These are phyloP conservation scores for Xanthorhoe spadicearia DNA, from an alignment of 2,888 invertebrate species.

Conservation along the genomic window DNA sequence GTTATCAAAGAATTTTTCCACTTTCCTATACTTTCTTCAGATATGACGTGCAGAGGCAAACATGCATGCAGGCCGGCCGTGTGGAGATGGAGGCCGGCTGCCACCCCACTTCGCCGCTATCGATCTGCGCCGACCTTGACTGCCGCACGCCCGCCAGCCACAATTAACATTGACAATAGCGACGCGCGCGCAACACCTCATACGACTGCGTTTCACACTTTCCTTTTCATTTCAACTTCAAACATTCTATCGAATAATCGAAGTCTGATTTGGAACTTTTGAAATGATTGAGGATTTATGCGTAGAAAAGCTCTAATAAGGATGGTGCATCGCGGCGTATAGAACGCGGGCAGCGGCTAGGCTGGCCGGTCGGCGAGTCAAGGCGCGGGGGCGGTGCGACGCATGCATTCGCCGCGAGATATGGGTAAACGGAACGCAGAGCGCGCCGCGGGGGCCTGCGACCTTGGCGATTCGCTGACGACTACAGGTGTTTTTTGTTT, in stretches of 20 bases:
- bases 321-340: conserved; percentile 47
- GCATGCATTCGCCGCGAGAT: conserved; percentile 81
- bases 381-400: conserved; percentile 68
- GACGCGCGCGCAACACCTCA: conserved; percentile 66
- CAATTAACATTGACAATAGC: conserved; percentile 78
- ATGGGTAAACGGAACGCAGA: conserved; percentile 82
- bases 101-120: conserved; percentile 60
- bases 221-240: conserved; percentile 55
- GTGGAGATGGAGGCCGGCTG: conserved; percentile 54
- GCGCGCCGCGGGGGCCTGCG: conserved; percentile 77
- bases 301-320: conserved; percentile 29
- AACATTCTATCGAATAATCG: conserved; percentile 6
- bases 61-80: conserved; percentile 61
- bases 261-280: not conserved
- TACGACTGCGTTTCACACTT: conserved; percentile 55
- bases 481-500: conserved; percentile 84
- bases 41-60: conserved; percentile 54
- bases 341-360: conserved; percentile 53
- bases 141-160: conserved; percentile 66
- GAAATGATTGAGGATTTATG: not conserved
- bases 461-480: conserved; percentile 81
- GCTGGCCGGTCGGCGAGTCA: conserved; percentile 67
- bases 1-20: conserved; percentile 73
- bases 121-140: conserved; percentile 79
- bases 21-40: conserved; percentile 79